Percentiles rank a stretch among this genome's conserved stretches.
Conservation (phyloP, 2,113 vertebrate species). For the Bubo scandiacus region DNA sequence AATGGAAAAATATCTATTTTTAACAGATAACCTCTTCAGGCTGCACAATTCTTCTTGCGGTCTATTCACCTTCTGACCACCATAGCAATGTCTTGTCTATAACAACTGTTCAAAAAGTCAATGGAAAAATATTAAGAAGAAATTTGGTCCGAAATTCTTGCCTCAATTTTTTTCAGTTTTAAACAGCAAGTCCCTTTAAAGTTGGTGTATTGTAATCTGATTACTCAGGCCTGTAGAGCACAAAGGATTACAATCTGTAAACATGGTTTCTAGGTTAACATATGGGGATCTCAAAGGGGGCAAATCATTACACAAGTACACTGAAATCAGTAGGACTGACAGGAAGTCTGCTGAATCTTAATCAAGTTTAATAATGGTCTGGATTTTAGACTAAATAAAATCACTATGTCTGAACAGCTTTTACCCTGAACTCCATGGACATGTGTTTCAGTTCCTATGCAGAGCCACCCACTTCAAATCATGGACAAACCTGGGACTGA, state of each 20-base stretch:
- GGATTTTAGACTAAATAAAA: neutral
- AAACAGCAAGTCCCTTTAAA: neutral
- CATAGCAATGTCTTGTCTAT: neutral
- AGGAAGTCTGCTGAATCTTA: neutral
- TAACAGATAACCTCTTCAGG: neutral
- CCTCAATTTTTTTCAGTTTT: neutral
- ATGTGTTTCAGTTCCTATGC: neutral
- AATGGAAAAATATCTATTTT: neutral
- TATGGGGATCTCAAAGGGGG: neutral
- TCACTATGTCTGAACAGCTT: neutral
- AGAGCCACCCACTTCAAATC: neutral
- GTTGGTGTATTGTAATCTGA: neutral
- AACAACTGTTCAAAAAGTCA: neutral
- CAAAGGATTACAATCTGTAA: slow-evolving; percentile 28
- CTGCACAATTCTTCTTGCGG: neutral
- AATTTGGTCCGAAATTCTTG: neutral
- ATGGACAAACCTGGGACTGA: neutral
- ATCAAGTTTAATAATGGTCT: neutral
- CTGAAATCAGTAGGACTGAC: neutral
- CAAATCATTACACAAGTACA: neutral
- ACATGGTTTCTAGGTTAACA: neutral
- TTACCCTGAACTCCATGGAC: neutral
- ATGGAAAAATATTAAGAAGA: neutral
- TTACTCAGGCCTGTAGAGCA: neutral
- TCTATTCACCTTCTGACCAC: neutral